A percentile compares a stretch with the other conserved stretches of the same genome.
Evolutionary conservation across 2,113 vertebrate species (phyloP).

Genomic region (Harpagus bidentatus): DNA sequence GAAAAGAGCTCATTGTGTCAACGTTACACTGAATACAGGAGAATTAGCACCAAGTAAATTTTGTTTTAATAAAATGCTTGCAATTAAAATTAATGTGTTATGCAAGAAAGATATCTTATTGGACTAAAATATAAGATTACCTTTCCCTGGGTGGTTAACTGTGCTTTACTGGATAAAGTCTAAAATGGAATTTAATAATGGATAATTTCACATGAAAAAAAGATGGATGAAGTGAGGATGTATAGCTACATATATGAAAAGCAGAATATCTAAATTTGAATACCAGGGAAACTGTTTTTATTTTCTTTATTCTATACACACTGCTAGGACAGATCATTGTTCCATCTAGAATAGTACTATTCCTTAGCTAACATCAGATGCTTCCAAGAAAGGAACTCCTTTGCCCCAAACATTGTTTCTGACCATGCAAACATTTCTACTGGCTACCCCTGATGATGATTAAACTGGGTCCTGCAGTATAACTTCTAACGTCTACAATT

Average conservation of each 20-base stretch:
- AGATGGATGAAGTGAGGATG: neutral
- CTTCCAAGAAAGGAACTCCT: neutral
- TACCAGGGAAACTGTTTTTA: neutral
- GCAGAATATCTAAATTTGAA: neutral
- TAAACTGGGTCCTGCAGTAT: neutral
- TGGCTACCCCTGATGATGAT: neutral
- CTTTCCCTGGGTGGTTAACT: neutral
- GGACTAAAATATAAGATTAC: neutral
- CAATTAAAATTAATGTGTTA: neutral
- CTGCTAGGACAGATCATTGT: neutral
- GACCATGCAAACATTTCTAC: neutral
- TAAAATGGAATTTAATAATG: neutral
- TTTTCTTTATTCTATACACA: neutral
- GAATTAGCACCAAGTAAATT: neutral
- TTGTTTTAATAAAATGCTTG: slow-evolving; percentile 4
- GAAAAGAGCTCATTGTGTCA: neutral
- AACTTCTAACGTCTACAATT: neutral
- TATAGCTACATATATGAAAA: neutral
- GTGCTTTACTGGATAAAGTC: neutral
- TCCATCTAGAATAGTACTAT: neutral
- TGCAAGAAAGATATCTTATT: neutral
- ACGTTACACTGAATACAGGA: neutral
- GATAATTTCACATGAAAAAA: neutral
- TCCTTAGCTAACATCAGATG: neutral
- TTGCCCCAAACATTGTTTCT: neutral